Conservation (phyloP, 1,140 invertebrate genomes). For the Brachionus asplanchnoidis region DNA sequence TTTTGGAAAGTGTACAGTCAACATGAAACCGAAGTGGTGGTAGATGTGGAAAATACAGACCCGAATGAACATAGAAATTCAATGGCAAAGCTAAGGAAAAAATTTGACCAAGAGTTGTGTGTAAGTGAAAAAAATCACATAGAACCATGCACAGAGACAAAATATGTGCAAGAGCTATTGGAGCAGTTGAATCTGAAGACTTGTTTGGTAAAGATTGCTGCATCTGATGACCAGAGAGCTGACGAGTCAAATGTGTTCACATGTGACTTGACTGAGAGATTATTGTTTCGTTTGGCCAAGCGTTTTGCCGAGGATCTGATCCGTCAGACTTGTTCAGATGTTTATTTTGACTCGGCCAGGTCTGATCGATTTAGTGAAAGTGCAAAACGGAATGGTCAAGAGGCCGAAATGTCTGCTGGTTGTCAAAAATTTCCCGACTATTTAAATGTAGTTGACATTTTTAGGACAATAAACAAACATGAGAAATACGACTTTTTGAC, state of each 20-base stretch:
- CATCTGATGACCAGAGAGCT: neutral
- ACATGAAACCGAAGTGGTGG: neutral
- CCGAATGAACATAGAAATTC: neutral
- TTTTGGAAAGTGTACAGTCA: neutral
- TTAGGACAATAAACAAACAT: constrained; percentile 26
- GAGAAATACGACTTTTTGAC: constrained; percentile 36
- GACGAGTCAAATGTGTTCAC: constrained; percentile 9
- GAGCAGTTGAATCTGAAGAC: neutral
- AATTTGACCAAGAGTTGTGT: neutral
- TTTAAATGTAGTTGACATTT: constrained; percentile 20
- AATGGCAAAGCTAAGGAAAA: neutral
- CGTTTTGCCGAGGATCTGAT: constrained; percentile 33
- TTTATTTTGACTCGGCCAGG: neutral
- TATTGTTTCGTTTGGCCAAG: neutral
- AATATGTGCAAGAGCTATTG: neutral
- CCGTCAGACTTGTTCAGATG: constrained; percentile 23
- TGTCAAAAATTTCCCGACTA: constrained; percentile 21
- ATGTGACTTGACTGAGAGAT: constrained; percentile 23
- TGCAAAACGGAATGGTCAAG: neutral
- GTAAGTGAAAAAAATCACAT: neutral
- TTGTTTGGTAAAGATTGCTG: neutral
- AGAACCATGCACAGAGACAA: neutral
- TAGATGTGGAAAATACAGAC: neutral
- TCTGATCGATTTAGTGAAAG: neutral
- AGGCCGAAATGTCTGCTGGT: neutral